Percentiles rank a stretch among this genome's conserved stretches.
Conservation (phyloP, 2,888 invertebrate genomes). For the Cyclophora albipunctata region DNA sequence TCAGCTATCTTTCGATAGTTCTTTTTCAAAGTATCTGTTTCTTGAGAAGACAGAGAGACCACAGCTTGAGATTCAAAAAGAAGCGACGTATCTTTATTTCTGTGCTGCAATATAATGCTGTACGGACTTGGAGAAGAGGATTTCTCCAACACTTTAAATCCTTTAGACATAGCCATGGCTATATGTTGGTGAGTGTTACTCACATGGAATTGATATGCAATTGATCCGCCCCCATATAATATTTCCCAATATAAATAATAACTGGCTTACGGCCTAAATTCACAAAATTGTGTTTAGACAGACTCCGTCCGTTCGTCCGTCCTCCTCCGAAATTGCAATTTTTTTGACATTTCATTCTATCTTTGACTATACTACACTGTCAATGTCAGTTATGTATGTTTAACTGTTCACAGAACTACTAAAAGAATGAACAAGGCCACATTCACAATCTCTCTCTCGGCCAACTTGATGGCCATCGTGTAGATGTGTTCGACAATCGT, state of each 20-base stretch:
- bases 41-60: conserved; percentile 88
- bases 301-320: no score
- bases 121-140: conserved; percentile 90
- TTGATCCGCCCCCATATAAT: conserved; percentile 42
- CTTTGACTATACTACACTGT: no score
- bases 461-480: no score
- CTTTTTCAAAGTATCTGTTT: conserved; percentile 91
- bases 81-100: conserved; percentile 89
- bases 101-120: conserved; percentile 91
- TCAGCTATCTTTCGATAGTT: conserved; percentile 94
- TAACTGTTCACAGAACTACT: no score
- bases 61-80: conserved; percentile 95
- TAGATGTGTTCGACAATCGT: no score
- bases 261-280: no score
- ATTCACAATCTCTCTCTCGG: no score
- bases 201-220: conserved; percentile 35
- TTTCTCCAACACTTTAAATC: conserved; percentile 93
- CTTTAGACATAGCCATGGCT: conserved; percentile 94
- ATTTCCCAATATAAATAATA: conserved; percentile 3
- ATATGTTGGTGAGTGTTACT: conserved; percentile 13
- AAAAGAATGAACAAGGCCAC: no score
- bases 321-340: no score
- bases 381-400: no score
- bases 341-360: no score
- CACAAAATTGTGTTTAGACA: no score